phyloP scores from a whole-genome alignment of 1,140 invertebrate species.

The Scaptomyza graminum region DNA sequence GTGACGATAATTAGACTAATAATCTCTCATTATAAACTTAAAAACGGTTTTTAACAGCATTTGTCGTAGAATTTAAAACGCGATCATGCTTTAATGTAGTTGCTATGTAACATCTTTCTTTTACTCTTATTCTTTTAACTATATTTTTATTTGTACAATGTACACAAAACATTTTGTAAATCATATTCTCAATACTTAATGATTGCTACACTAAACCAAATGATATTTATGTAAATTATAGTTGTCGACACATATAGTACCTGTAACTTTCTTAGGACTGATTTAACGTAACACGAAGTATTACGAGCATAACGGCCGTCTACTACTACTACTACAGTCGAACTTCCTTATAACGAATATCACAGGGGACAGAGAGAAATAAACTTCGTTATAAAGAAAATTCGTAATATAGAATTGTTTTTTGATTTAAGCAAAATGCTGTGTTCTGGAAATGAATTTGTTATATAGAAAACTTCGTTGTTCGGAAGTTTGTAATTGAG shows the following conservation, averaged over 20 bases:
- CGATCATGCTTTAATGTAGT: constrained; percentile 60
- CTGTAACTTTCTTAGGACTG: constrained; percentile 41
- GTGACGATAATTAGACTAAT: constrained; percentile 42
- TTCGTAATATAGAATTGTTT: too few relatives aligned
- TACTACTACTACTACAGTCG: constrained; percentile 19
- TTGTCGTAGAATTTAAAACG: constrained; percentile 56
- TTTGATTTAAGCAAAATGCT: too few relatives aligned
- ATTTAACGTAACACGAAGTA: constrained; percentile 43
- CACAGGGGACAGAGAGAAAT: too few relatives aligned
- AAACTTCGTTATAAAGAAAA: too few relatives aligned
- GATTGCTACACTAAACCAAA: constrained; percentile 38
- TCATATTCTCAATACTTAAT: constrained; percentile 31
- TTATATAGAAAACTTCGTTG: too few relatives aligned
- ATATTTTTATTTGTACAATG: constrained; percentile 45
- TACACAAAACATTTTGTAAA: constrained; percentile 48
- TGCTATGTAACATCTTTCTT: constrained; percentile 42
- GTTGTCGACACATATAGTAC: constrained; percentile 28
- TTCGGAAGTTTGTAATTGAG: too few relatives aligned
- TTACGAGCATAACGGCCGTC: constrained; percentile 22
- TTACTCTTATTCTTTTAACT: constrained; percentile 44
- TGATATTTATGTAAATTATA: constrained; percentile 36
- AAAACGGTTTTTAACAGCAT: constrained; percentile 42
- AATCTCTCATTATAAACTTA: constrained; percentile 28
- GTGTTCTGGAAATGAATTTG: too few relatives aligned
- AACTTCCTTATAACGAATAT: too few relatives aligned